These are phyloP conservation scores for Rhagologus leucostigma DNA, from an alignment of 2,113 vertebrate species.

Conservation along the genomic window DNA sequence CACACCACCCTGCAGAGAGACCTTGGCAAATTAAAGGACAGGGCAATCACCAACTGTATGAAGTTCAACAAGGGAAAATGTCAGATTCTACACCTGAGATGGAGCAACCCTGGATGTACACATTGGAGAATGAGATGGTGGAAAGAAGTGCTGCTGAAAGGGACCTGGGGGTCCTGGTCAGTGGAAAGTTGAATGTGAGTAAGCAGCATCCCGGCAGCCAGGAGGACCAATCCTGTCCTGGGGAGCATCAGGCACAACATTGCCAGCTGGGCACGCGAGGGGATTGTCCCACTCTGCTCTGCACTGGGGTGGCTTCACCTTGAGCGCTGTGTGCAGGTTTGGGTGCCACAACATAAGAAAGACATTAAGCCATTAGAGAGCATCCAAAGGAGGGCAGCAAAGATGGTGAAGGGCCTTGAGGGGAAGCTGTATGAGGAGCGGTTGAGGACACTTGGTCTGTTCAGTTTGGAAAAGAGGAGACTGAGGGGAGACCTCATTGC, in stretches of 20 bases:
- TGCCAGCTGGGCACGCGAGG: accelerated
- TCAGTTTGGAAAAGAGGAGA: background rate
- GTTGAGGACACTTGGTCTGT: background rate
- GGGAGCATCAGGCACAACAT: background rate
- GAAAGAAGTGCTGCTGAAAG: background rate
- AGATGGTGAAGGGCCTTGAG: background rate
- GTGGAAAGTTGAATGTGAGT: background rate
- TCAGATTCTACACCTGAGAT: background rate
- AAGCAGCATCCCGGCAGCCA: background rate
- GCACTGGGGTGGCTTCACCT: accelerated
- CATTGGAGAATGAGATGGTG: background rate
- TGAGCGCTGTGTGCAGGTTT: accelerated
- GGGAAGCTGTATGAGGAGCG: background rate
- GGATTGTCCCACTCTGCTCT: background rate
- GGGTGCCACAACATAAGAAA: background rate
- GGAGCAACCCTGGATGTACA: background rate
- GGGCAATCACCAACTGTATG: background rate
- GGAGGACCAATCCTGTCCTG: accelerated
- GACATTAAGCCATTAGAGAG: background rate
- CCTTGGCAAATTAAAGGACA: background rate
- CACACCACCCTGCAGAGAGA: background rate
- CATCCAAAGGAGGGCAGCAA: background rate
- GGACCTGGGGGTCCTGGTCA: background rate
- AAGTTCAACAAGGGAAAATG: background rate
- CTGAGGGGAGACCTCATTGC: background rate